phyloP scores from a whole-genome alignment of 1,140 invertebrate species.

The Aphidius ervi region DNA sequence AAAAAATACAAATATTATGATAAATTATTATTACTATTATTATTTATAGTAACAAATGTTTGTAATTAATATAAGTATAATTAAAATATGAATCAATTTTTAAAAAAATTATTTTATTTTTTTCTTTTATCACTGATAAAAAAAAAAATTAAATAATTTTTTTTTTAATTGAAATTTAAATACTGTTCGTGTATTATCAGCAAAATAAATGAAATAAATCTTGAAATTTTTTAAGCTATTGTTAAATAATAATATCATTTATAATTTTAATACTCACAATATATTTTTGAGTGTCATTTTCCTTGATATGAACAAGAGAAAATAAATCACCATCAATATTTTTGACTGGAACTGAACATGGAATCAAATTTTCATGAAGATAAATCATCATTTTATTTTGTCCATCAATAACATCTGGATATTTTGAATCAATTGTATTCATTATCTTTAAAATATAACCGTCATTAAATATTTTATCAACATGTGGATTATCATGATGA shows the following conservation, averaged over 20 bases:
- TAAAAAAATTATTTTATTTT: too few species aligned
- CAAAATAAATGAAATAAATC: too few species aligned
- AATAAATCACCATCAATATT: slow-evolving; percentile 61
- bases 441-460: slow-evolving; percentile 80
- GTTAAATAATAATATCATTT: too few species aligned
- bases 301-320: slow-evolving; percentile 51
- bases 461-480: slow-evolving; percentile 49
- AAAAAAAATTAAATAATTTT: too few species aligned
- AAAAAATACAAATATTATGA: too few species aligned
- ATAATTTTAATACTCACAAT: slow-evolving; percentile 12
- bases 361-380: slow-evolving; percentile 60
- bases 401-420: slow-evolving; percentile 62
- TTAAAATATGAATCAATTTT: too few species aligned
- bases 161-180: neutral
- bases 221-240: too few species aligned
- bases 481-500: slow-evolving; percentile 59
- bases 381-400: slow-evolving; percentile 68
- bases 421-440: slow-evolving; percentile 74
- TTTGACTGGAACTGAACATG: slow-evolving; percentile 65
- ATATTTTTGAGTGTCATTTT: slow-evolving; percentile 2
- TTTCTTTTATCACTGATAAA: too few species aligned
- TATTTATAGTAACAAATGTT: too few species aligned
- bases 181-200: neutral
- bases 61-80: too few species aligned
- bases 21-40: too few species aligned